Evolutionary conservation across 2,888 invertebrate genomes (phyloP).

Genomic region (Neria commutata): DNA sequence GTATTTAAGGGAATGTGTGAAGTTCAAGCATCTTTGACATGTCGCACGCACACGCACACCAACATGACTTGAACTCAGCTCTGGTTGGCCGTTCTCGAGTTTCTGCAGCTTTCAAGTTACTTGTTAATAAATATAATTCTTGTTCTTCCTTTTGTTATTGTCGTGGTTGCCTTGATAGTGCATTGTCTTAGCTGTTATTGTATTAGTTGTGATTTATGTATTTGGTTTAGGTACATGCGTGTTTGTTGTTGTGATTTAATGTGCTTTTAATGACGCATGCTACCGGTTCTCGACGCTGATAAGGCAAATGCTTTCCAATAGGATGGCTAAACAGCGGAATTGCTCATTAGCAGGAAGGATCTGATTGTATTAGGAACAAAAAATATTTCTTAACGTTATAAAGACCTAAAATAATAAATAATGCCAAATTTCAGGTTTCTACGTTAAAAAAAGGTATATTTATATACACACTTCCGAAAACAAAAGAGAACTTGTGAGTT

Average conservation of each 20-base stretch:
- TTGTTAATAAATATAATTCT: conserved; percentile 4
- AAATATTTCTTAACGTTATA: too few species aligned
- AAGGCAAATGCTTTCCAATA: too few species aligned
- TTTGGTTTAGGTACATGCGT: background rate
- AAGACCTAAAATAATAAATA: too few species aligned
- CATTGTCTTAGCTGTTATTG: background rate
- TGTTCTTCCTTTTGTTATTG: conserved; percentile 3
- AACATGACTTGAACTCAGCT: background rate
- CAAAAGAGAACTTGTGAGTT: too few species aligned
- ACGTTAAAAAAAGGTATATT: too few species aligned
- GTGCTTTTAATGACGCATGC: conserved; percentile 14
- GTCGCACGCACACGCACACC: background rate
- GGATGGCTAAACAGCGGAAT: too few species aligned
- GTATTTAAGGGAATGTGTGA: too few species aligned
- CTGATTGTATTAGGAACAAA: too few species aligned
- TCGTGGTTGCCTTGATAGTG: background rate
- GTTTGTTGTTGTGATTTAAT: conserved; percentile 10
- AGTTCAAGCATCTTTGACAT: background rate
- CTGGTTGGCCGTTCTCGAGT: background rate
- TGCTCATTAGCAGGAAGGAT: too few species aligned
- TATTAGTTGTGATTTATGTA: background rate
- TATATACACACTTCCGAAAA: too few species aligned
- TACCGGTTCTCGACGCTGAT: background rate
- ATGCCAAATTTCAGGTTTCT: too few species aligned
- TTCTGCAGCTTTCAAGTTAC: background rate